Conservation (phyloP, 1,140 invertebrate genomes). For the Chlorops oryzae region DNA sequence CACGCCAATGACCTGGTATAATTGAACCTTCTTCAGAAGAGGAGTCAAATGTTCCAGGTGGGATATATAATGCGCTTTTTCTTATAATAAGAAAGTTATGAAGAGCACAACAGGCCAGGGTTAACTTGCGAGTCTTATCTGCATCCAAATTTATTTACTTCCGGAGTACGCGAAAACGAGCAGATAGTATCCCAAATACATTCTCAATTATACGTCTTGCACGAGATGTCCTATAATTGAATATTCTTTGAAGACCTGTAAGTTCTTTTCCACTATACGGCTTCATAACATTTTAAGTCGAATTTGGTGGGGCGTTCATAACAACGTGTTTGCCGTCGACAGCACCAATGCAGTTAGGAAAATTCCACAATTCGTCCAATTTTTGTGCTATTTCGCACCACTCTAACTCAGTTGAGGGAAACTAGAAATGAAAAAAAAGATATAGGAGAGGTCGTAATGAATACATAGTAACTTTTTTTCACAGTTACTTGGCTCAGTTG, state of each 20-base stretch:
- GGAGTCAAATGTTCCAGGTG: not conserved
- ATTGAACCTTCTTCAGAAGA: not conserved
- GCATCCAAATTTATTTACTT: constrained; percentile 25
- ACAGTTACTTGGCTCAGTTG: no score
- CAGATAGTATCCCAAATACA: constrained; percentile 50
- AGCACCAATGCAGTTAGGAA: no score
- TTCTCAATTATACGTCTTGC: constrained; percentile 44
- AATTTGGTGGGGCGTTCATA: no score
- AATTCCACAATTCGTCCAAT: no score
- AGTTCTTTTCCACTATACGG: constrained; percentile 28
- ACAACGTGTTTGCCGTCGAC: no score
- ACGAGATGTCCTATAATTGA: constrained; percentile 47
- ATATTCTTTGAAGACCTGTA: constrained; percentile 30
- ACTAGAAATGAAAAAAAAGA: no score
- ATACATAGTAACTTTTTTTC: no score
- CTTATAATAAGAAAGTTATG: not conserved
- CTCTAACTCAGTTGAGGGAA: no score
- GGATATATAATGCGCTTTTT: not conserved
- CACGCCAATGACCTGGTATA: not conserved
- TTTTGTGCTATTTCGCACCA: no score
- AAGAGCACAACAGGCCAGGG: not conserved
- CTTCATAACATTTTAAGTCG: constrained; percentile 41
- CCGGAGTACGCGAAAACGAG: constrained; percentile 44
- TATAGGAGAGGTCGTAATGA: no score
- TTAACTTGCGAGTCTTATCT: constrained; percentile 1